Base-by-base conservation (phyloP, 37 sponge, comb jelly and placozoan species). In the Agelas oroides region DNA sequence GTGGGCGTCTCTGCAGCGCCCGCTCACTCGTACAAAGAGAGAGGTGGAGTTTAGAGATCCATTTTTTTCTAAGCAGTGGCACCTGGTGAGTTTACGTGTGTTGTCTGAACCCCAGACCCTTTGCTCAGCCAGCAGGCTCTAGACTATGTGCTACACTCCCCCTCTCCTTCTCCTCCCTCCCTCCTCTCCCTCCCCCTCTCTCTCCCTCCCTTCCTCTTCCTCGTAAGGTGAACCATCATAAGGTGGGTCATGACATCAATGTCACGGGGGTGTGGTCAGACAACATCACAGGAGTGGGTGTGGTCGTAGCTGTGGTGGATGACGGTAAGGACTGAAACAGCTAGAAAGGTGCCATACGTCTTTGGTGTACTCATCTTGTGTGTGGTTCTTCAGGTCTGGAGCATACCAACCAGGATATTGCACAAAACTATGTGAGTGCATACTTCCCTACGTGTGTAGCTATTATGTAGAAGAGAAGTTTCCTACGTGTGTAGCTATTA, bases 241-340 rank as follows among this genome's bases (percentile, higher is more conserved):
- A 88, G 63, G 23, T 11, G 0, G 89, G 89, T 6, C 89, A 88
- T 35, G 89, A 88, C 60, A 88, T 82, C 61, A 88, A 88, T 57
- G 77, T 82, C 0, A 76, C 83, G 23, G 71, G 46, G 24, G 83
- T 82, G 59, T 88, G 89, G 89, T 18, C 30, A 21, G n/a, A 28
- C 11, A 59, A 70, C 31, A 59, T 88, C 30, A 88, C 83, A 27
- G 89, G 89, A 31, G 37, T 14, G 53, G 89, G 89, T 20, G 89
- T 88, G 76, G 75, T 75, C 41, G 73, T 88, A 23, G 89, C 89
- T 27, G 83, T 88, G 12, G 89, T 88, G 12, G 89, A 88, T 52
- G 89, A 88, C 69, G 89, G 89, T 87, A 23, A 78, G 79, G 46
- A 46, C 8, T 12, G 8, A 46, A 46, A 3, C 46, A 46, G 3